Evolutionary conservation across 2,113 vertebrate genomes (phyloP).

Genomic region (Sphaerodactylus townsendi): DNA sequence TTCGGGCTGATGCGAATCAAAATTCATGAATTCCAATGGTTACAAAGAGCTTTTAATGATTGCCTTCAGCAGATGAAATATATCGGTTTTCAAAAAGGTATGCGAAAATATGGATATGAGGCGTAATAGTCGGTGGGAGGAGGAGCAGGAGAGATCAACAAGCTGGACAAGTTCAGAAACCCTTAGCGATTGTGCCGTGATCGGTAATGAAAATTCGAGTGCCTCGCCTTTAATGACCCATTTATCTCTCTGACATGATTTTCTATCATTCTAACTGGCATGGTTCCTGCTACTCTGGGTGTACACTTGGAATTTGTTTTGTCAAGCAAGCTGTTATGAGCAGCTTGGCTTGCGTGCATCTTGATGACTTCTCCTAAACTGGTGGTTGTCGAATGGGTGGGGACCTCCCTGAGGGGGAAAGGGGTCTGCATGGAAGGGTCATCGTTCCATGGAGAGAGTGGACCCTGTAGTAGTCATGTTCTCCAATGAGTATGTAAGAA

Average conservation of each 20-base stretch:
- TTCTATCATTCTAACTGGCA: conserved; percentile 61
- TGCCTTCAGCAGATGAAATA: conserved; percentile 55
- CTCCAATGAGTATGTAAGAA: too few species aligned
- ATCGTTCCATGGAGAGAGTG: too few species aligned
- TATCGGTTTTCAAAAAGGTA: conserved; percentile 55
- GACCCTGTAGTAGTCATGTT: neutral
- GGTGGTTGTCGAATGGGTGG: neutral
- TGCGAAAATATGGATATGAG: conserved; percentile 60
- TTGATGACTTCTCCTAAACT: conserved; percentile 26
- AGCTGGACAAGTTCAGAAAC: conserved; percentile 65
- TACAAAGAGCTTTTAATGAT: conserved; percentile 60
- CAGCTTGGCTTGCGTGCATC: conserved; percentile 49
- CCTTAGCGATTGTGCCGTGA: conserved; percentile 54
- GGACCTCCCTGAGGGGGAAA: neutral
- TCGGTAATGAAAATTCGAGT: conserved; percentile 66
- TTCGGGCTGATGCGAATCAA: conserved; percentile 57
- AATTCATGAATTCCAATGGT: conserved; percentile 63
- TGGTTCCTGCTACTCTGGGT: conserved; percentile 52
- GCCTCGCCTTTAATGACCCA: conserved; percentile 62
- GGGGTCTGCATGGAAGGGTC: too few species aligned
- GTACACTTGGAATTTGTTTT: conserved; percentile 67
- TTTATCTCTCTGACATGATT: conserved; percentile 62
- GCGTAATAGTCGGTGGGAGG: conserved; percentile 52
- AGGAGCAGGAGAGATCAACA: conserved; percentile 59
- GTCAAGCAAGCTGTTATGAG: conserved; percentile 62